These are phyloP conservation scores for Drosophila ogumai DNA, from an alignment of 1,140 invertebrate species.

Conservation along the genomic window DNA sequence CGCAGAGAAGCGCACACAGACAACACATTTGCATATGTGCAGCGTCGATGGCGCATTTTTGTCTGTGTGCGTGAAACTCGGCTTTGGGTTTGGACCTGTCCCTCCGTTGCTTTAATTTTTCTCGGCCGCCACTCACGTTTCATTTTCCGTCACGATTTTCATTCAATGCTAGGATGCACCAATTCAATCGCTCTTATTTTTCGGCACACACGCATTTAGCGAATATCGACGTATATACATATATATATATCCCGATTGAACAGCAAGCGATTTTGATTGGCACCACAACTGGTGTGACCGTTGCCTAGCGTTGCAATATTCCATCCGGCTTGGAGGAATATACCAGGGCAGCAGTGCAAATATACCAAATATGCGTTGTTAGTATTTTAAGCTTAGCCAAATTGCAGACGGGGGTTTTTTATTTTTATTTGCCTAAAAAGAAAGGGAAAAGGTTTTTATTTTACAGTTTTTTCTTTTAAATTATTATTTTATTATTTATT, in stretches of 20 bases:
- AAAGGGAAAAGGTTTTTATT: too few species aligned
- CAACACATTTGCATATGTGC: constrained; percentile 67
- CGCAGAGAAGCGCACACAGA: constrained; percentile 44
- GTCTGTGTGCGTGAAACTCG: constrained; percentile 40
- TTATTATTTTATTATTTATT: too few species aligned
- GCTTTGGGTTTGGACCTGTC: constrained; percentile 23
- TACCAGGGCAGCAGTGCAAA: not conserved
- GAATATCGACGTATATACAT: constrained; percentile 21
- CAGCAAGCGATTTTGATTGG: constrained; percentile 20
- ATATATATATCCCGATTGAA: constrained; percentile 20
- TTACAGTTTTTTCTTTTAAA: too few species aligned
- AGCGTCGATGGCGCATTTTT: constrained; percentile 1
- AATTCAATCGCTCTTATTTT: constrained; percentile 7
- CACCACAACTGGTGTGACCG: constrained; percentile 1
- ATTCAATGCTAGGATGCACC: constrained; percentile 10
- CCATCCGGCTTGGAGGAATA: not conserved
- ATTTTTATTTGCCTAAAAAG: too few species aligned
- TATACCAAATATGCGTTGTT: not conserved
- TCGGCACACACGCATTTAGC: constrained; percentile 17
- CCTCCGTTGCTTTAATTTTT: not conserved
- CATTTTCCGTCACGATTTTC: constrained; percentile 35
- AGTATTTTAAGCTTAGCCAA: too few species aligned
- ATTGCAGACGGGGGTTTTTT: too few species aligned
- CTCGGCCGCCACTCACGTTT: constrained; percentile 31
- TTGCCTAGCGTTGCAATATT: not conserved